A percentile compares a stretch with the other conserved stretches of the same genome.
Evolutionary conservation across 2,888 invertebrate species (phyloP).

Genomic region (Plebejus anna): DNA sequence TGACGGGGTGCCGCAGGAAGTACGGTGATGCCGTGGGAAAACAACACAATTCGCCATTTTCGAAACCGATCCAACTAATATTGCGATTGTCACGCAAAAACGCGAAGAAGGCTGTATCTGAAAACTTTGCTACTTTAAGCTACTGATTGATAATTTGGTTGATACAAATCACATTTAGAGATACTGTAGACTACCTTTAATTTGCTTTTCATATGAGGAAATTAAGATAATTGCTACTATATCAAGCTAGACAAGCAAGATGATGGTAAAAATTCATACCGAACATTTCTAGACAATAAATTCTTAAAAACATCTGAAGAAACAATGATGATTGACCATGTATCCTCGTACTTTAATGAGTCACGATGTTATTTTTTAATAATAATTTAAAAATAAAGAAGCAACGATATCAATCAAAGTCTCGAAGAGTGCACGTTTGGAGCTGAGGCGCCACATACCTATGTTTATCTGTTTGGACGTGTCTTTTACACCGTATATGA

Average conservation of each 20-base stretch:
- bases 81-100: constrained; percentile 15
- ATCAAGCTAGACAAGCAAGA: not conserved
- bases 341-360: not conserved
- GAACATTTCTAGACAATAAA: not conserved
- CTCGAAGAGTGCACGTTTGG: not conserved
- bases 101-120: not conserved
- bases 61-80: not conserved
- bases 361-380: not conserved
- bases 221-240: not conserved
- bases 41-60: constrained; percentile 10
- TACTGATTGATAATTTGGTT: not conserved
- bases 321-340: not conserved
- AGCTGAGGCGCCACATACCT: not conserved
- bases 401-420: not conserved
- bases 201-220: not conserved
- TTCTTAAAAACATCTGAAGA: not conserved
- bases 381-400: not conserved
- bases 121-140: not conserved
- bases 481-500: not conserved
- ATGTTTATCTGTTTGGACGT: not conserved
- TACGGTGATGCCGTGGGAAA: constrained; percentile 19
- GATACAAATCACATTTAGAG: not conserved
- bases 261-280: not conserved
- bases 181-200: no score
- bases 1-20: not conserved